Percentiles rank a stretch among this genome's conserved stretches.
phyloP scores from a whole-genome alignment of 2,888 invertebrate genomes.

The Idaea aversata region DNA sequence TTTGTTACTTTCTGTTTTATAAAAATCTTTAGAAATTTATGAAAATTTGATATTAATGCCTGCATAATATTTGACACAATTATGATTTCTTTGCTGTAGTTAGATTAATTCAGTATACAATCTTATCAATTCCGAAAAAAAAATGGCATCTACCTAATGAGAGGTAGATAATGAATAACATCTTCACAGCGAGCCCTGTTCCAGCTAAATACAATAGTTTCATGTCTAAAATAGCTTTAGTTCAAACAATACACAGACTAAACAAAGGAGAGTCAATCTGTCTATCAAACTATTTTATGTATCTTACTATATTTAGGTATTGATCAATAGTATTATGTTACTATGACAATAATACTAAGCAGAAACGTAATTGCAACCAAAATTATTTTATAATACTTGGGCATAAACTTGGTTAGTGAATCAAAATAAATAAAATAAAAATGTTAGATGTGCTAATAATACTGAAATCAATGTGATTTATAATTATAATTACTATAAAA shows the following conservation, averaged over 20 bases:
- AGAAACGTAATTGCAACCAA: neutral
- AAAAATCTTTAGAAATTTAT: no score
- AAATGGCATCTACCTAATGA: conserved; percentile 3
- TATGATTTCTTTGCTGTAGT: no score
- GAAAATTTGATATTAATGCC: no score
- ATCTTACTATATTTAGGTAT: conserved; percentile 34
- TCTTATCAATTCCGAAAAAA: neutral
- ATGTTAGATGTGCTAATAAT: no score
- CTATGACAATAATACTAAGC: neutral
- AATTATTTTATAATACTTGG: no score
- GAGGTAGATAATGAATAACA: conserved; percentile 7
- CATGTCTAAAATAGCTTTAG: conserved; percentile 47
- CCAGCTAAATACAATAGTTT: conserved; percentile 15
- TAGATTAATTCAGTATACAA: no score
- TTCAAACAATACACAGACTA: conserved; percentile 63
- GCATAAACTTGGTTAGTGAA: no score
- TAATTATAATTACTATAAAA: no score
- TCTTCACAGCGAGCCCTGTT: neutral
- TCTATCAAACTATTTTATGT: conserved; percentile 43
- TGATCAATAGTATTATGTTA: conserved; percentile 18
- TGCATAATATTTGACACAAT: no score
- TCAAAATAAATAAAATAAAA: no score
- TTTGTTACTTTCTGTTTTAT: no score
- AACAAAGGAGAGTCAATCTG: conserved; percentile 53
- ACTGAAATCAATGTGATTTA: no score